phyloP scores from a whole-genome alignment of 1,140 invertebrate genomes.

The Aricia agestis region DNA sequence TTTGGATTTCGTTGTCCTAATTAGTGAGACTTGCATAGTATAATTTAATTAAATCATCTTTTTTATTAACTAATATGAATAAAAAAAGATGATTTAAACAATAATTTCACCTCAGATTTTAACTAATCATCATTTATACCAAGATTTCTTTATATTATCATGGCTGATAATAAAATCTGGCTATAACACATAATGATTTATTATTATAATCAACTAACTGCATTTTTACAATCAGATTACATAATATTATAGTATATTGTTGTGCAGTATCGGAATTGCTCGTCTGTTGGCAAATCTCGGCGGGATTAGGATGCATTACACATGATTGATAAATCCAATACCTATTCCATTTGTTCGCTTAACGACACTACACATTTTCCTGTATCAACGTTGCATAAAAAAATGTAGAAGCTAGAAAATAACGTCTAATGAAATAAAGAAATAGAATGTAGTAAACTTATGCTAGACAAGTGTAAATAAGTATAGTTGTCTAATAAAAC shows the following conservation, averaged over 20 bases:
- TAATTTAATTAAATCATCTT: no score
- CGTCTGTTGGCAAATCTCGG: not conserved
- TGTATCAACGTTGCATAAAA: not conserved
- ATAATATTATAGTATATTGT: not conserved
- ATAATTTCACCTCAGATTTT: no score
- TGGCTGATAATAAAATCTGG: no score
- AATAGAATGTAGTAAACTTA: not conserved
- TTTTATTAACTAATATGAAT: no score
- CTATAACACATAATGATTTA: no score
- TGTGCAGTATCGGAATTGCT: not conserved
- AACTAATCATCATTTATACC: no score
- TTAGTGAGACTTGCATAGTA: no score
- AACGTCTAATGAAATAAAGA: not conserved
- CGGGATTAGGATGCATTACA: not conserved
- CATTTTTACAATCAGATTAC: not conserved
- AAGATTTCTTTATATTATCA: no score
- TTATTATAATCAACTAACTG: not conserved
- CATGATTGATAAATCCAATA: not conserved
- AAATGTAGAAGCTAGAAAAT: not conserved
- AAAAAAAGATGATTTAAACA: no score
- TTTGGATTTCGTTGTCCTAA: no score
- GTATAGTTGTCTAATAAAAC: no score
- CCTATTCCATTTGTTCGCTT: constrained; percentile 2
- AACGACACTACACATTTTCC: not conserved
- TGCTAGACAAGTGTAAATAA: not conserved